Percentiles rank a stretch among this genome's conserved stretches.
phyloP scores from a whole-genome alignment of 2,113 vertebrate species.

The Ammodytes marinus region DNA sequence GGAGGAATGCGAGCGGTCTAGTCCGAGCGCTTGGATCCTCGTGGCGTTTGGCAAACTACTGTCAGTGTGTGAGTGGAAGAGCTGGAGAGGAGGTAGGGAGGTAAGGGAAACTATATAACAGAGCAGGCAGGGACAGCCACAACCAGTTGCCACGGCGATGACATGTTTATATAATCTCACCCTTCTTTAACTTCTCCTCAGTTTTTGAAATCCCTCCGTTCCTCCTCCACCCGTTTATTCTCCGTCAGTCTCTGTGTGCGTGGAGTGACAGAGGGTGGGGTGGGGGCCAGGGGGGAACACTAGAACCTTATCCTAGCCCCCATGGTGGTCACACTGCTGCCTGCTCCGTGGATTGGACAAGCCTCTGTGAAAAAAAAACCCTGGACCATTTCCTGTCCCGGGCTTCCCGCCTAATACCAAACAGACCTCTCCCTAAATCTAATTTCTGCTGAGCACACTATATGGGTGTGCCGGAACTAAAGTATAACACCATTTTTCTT shows the following conservation, averaged over 20 bases:
- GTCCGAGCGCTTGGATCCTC: conserved; percentile 32
- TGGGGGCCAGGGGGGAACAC: conserved; percentile 50
- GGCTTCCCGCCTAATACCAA: conserved; percentile 81
- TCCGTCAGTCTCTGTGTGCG: conserved; percentile 27
- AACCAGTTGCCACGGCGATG: conserved; percentile 48
- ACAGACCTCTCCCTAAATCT: conserved; percentile 82
- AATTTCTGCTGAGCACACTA: conserved; percentile 67
- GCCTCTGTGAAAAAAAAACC: conserved; percentile 68
- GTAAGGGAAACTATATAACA: conserved; percentile 23
- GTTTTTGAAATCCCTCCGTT: conserved; percentile 18
- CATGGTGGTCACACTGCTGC: conserved; percentile 37
- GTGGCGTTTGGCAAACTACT: conserved; percentile 21
- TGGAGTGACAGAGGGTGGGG: conserved; percentile 26
- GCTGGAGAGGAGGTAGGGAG: background rate
- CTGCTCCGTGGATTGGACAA: conserved; percentile 46
- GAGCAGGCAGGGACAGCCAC: conserved; percentile 19
- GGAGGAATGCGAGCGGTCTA: conserved; percentile 36
- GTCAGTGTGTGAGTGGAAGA: conserved; percentile 12
- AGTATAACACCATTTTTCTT: conserved; percentile 20
- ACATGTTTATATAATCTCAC: conserved; percentile 74
- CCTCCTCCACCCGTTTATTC: conserved; percentile 49
- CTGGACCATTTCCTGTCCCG: conserved; percentile 84
- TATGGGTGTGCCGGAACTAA: conserved; percentile 52
- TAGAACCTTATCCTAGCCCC: conserved; percentile 56
- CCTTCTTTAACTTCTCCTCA: conserved; percentile 29